Base-by-base conservation (phyloP, 2,888 invertebrate species). In the Cosmorhoe ocellata region DNA sequence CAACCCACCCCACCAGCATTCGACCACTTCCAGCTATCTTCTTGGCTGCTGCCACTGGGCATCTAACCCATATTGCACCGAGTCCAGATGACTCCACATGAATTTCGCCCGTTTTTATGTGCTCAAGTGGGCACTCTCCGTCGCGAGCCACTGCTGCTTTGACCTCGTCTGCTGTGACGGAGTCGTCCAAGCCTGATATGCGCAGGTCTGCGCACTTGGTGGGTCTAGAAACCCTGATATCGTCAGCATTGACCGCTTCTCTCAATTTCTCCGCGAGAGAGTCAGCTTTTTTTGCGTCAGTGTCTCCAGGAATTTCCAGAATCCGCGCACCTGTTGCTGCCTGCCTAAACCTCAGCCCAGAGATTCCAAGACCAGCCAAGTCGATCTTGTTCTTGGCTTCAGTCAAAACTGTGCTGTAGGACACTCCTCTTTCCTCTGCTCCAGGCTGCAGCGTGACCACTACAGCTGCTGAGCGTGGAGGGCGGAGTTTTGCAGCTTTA, bases 361-460 rank as follows among this genome's bases (percentile, higher is more conserved):
- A 5, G 2, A 30, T 30, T 5, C 30, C 30, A 10, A 10, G 11
- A 2, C 30, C 30, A 6, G 10, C 5, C 1, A 30, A 6, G n/a
- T 30, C 30, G 2, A 30, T 30, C 5, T 11, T 30, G 11, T 11
- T 11, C 30, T 30, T 30, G 11, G 30, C 30, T 11, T 30, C 30
- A 10, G 9, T 27, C 30, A 27, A 3, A 5, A 93, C 89, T 59
- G 91, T 93, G 0, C 68, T 71, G 44, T 72, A 59, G 9, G 55
- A 66, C 1, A 54, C 56, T 1, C 66, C 65, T 30, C 64, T 55
- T 6, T 42, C 49, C 4, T 57, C 71, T 71, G 71, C 82, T 64
- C 69, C 81, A 0, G 74, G 64, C 56, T 81, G 71, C 94, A 76
- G 94, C 91, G 8, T 81, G 72, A 0, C 89, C 91, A 68, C 94